These are phyloP conservation scores for Hylyphantes graminicola DNA, from an alignment of 1,140 invertebrate species.

Conservation along the genomic window DNA sequence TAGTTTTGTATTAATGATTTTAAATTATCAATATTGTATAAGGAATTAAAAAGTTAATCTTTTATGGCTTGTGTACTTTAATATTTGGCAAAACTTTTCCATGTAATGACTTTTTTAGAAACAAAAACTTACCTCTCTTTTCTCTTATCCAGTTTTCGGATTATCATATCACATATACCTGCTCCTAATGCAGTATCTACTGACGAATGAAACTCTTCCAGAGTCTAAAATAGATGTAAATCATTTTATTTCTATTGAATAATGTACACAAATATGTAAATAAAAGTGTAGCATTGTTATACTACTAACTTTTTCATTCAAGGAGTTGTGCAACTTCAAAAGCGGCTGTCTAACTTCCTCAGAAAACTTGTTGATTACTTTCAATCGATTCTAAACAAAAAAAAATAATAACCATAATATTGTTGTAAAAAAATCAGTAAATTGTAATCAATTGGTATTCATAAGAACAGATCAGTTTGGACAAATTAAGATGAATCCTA, in stretches of 20 bases:
- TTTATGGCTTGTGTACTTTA: too few relatives aligned
- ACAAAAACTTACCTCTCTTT: conserved; percentile 76
- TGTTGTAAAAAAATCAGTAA: too few relatives aligned
- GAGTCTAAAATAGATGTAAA: conserved; percentile 64
- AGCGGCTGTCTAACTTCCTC: conserved; percentile 74
- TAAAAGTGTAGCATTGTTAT: too few relatives aligned
- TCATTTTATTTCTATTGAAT: too few relatives aligned
- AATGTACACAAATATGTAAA: too few relatives aligned
- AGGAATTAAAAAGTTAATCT: conserved; percentile 11
- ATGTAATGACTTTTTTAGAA: neutral
- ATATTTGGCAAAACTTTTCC: too few relatives aligned
- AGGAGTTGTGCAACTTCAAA: conserved; percentile 67
- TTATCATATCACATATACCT: conserved; percentile 79
- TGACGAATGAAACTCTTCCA: conserved; percentile 82
- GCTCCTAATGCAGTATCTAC: conserved; percentile 78
- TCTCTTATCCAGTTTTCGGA: conserved; percentile 89
- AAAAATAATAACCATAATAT: neutral
- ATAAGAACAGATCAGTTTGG: neutral
- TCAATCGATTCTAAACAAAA: conserved; percentile 69
- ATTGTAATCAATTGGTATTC: too few relatives aligned
- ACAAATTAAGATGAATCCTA: neutral
- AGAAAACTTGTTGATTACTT: conserved; percentile 71
- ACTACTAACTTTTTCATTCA: conserved; percentile 68
- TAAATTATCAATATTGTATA: neutral
- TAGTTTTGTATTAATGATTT: neutral